Evolutionary conservation across 1,140 invertebrate genomes (phyloP).

Genomic region (Ceratina australensis): DNA sequence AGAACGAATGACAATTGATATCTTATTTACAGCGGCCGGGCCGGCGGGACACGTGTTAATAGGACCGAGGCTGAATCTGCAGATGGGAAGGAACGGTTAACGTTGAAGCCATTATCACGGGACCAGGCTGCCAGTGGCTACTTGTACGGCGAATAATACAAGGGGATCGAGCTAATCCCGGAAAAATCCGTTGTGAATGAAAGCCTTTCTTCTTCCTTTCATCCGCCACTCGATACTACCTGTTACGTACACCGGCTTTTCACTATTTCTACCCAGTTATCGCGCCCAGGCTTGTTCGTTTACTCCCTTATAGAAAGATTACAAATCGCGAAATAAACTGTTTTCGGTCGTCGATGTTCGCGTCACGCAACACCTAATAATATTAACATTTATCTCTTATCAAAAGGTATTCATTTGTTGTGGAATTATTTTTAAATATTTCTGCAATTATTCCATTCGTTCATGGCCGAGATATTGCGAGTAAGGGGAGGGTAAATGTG

Average conservation of each 20-base stretch:
- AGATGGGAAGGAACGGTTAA: not conserved
- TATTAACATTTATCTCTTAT: too few relatives aligned
- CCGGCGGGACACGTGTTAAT: not conserved
- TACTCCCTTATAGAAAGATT: not conserved
- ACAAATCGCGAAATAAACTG: not conserved
- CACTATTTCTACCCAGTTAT: conserved; percentile 12
- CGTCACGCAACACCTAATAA: too few relatives aligned
- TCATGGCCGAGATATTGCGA: too few relatives aligned
- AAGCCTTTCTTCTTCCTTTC: conserved; percentile 38
- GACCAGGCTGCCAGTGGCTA: conserved; percentile 11
- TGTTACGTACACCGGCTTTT: conserved; percentile 39
- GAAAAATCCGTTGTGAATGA: conserved; percentile 43
- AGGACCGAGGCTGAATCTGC: too few relatives aligned
- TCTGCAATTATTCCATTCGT: too few relatives aligned
- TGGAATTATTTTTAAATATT: too few relatives aligned
- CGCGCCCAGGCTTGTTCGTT: not conserved
- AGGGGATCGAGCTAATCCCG: conserved; percentile 35
- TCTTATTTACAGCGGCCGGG: not conserved
- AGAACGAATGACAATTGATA: too few relatives aligned
- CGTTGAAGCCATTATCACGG: conserved; percentile 21
- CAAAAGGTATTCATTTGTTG: too few relatives aligned
- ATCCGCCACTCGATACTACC: conserved; percentile 38
- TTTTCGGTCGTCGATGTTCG: too few relatives aligned
- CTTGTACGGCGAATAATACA: conserved; percentile 37
- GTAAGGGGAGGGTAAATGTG: not conserved